A percentile compares a stretch with the other conserved stretches of the same genome.
These are phyloP conservation scores for Sphecodes monilicornis DNA, from an alignment of 2,888 invertebrate genomes.

Conservation along the genomic window DNA sequence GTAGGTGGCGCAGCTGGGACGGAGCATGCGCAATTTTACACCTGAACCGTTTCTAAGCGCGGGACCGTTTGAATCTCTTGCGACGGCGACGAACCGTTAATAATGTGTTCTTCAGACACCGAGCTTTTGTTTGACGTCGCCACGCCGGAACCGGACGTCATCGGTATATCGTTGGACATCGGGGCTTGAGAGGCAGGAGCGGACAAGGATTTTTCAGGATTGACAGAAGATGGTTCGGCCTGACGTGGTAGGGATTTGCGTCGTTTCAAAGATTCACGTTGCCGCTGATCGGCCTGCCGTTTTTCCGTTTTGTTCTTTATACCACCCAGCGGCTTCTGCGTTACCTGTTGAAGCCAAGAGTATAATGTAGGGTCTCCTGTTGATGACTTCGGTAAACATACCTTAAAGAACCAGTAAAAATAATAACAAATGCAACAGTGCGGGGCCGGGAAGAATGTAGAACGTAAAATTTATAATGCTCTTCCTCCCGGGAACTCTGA, in stretches of 20 bases:
- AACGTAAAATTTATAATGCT: not conserved
- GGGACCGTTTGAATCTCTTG: constrained; percentile 58
- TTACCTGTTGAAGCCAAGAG: constrained; percentile 68
- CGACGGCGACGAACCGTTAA: constrained; percentile 45
- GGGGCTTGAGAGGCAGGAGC: constrained; percentile 47
- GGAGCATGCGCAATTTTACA: constrained; percentile 38
- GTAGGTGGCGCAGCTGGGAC: not conserved
- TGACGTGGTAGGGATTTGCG: constrained; percentile 71
- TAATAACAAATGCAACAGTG: constrained; percentile 1
- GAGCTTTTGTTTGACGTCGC: constrained; percentile 52
- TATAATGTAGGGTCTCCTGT: constrained; percentile 36
- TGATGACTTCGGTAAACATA: constrained; percentile 11
- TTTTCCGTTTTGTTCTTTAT: constrained; percentile 71
- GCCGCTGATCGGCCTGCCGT: constrained; percentile 68
- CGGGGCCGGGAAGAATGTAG: constrained; percentile 49
- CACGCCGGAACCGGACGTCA: constrained; percentile 40
- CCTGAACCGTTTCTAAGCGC: constrained; percentile 57
- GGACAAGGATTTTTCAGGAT: constrained; percentile 55
- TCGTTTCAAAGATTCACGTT: constrained; percentile 67
- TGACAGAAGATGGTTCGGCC: constrained; percentile 53
- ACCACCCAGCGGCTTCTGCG: constrained; percentile 58
- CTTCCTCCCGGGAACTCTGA: constrained; percentile 49
- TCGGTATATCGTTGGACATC: constrained; percentile 42
- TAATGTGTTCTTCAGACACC: constrained; percentile 48
- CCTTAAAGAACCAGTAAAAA: constrained; percentile 23